Evolutionary conservation across 2,888 invertebrate genomes (phyloP).

Genomic region (Apamea monoglypha): DNA sequence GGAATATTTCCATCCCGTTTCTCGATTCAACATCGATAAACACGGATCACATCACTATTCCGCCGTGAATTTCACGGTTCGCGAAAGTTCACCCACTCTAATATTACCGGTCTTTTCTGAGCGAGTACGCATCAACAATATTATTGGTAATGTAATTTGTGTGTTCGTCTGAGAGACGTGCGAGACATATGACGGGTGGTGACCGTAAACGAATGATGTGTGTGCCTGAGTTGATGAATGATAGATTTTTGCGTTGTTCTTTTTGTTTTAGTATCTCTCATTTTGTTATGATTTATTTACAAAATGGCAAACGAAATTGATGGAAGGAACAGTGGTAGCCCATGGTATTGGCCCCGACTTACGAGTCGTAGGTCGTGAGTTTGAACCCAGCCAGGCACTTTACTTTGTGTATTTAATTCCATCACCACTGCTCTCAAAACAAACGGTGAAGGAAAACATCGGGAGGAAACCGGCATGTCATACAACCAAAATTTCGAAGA

Average conservation of each 20-base stretch:
- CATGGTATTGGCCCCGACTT: too few relatives aligned
- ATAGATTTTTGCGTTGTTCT: conserved; percentile 32
- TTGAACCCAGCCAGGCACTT: too few relatives aligned
- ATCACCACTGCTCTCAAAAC: neutral
- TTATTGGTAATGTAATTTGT: conserved; percentile 78
- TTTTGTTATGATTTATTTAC: neutral
- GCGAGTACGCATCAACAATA: conserved; percentile 75
- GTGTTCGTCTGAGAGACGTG: conserved; percentile 43
- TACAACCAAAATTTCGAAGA: too few relatives aligned
- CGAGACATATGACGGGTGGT: conserved; percentile 24
- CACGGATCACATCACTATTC: conserved; percentile 59
- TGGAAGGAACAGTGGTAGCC: too few relatives aligned
- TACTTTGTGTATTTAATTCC: neutral
- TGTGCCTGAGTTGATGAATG: conserved; percentile 39
- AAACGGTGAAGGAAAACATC: neutral
- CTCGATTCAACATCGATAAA: conserved; percentile 43
- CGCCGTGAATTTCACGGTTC: conserved; percentile 75
- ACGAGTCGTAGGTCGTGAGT: too few relatives aligned
- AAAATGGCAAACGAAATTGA: neutral
- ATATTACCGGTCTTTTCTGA: conserved; percentile 74
- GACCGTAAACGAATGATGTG: conserved; percentile 38
- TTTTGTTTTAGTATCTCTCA: conserved; percentile 10
- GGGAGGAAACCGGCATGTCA: too few relatives aligned
- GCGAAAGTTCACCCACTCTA: conserved; percentile 71
- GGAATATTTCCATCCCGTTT: neutral